These are phyloP conservation scores for Eupithecia insigniata DNA, from an alignment of 2,888 invertebrate genomes.

Conservation along the genomic window DNA sequence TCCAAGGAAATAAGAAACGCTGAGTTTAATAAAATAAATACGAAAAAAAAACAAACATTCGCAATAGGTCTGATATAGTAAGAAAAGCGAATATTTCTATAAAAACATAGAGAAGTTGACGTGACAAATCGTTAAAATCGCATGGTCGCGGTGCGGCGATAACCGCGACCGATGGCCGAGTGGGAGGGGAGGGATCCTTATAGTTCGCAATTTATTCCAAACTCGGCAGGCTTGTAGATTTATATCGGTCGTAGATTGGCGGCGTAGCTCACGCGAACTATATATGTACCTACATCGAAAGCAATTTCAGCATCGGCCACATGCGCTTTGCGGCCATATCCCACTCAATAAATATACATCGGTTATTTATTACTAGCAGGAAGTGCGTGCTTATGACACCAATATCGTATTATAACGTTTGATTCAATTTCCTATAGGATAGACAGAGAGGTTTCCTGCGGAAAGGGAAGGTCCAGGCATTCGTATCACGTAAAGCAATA, in stretches of 20 bases:
- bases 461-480: conserved; percentile 49
- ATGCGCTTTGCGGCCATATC: conserved; percentile 50
- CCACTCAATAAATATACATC: conserved; percentile 49
- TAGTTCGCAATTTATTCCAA: conserved; percentile 77
- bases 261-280: conserved; percentile 71
- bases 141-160: conserved; percentile 50
- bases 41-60: conserved; percentile 11
- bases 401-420: conserved; percentile 59
- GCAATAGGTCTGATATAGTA: conserved; percentile 31
- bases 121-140: conserved; percentile 71
- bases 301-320: conserved; percentile 70
- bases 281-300: conserved; percentile 59
- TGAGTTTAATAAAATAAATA: neutral
- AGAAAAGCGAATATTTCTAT: conserved; percentile 37
- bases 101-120: conserved; percentile 60
- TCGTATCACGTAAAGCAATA: conserved; percentile 69
- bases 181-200: conserved; percentile 70
- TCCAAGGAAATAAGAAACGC: neutral
- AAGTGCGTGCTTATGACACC: conserved; percentile 52
- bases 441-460: conserved; percentile 38
- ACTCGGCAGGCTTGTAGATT: conserved; percentile 74
- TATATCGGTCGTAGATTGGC: conserved; percentile 75
- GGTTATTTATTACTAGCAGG: conserved; percentile 59
- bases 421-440: conserved; percentile 60
- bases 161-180: conserved; percentile 55